A percentile compares a stretch with the other conserved stretches of the same genome.
Evolutionary conservation across 2,797 vertebrate species (phyloP).

Genomic region (Lagocephalus sceleratus): DNA sequence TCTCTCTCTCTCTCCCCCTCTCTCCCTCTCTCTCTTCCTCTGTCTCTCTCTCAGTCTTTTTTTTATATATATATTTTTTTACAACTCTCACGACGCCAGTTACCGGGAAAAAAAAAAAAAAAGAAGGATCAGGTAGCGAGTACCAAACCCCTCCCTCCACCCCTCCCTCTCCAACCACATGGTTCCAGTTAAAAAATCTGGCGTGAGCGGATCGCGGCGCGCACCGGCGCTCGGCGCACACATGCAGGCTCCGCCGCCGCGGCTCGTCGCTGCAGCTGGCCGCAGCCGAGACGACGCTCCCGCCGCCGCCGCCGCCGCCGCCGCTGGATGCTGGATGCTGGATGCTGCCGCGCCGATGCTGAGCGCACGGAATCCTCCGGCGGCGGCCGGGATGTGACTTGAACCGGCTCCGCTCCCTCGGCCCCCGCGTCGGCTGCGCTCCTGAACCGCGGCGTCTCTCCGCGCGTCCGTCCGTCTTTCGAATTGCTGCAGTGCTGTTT

Average conservation of each 20-base stretch:
- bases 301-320: no score
- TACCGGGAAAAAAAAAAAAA: no score
- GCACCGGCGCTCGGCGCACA: slow-evolving; percentile 14
- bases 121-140: slow-evolving; percentile 51
- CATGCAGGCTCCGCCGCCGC: slow-evolving; percentile 63
- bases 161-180: slow-evolving; percentile 57
- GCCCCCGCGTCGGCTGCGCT: slow-evolving; percentile 58
- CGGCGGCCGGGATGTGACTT: slow-evolving; percentile 53
- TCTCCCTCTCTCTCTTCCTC: no score
- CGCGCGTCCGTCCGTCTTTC: slow-evolving; percentile 62
- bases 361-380: slow-evolving; percentile 7
- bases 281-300: slow-evolving; percentile 45
- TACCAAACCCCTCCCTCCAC: not conserved
- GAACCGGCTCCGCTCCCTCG: slow-evolving; percentile 45
- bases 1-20: no score
- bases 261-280: slow-evolving; percentile 67
- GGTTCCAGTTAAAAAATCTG: slow-evolving; percentile 59
- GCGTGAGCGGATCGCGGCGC: no score
- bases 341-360: not conserved
- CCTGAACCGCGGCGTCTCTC: slow-evolving; percentile 55
- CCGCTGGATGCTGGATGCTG: no score
- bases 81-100: slow-evolving; percentile 43
- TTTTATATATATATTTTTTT: slow-evolving; percentile 8
- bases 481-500: slow-evolving; percentile 91
- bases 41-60: no score